Percentiles rank a stretch among this genome's conserved stretches.
Evolutionary conservation across 2,797 vertebrate species (phyloP).

Genomic region (Acipenser ruthenus): DNA sequence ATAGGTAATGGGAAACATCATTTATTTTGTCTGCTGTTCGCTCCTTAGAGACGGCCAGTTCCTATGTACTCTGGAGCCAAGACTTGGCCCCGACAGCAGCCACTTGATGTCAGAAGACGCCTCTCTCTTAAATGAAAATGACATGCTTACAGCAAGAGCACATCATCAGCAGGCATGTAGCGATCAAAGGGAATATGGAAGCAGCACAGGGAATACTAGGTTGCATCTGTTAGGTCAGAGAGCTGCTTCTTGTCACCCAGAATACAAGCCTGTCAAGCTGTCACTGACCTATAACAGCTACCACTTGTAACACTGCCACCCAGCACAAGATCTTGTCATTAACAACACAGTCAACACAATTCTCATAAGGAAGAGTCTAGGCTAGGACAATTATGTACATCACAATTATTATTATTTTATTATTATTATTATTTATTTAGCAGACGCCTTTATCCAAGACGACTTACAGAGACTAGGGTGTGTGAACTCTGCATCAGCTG

Average conservation of each 20-base stretch:
- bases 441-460: too few relatives aligned
- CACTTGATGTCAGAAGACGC: slow-evolving; percentile 26
- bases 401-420: too few relatives aligned
- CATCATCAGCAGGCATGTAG: slow-evolving; percentile 20
- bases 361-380: too few relatives aligned
- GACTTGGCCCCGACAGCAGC: slow-evolving; percentile 25
- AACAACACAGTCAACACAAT: too few relatives aligned
- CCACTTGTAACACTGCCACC: neutral
- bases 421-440: too few relatives aligned
- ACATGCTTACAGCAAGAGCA: slow-evolving; percentile 24
- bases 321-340: neutral
- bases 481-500: too few relatives aligned
- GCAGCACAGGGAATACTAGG: slow-evolving; percentile 26
- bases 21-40: slow-evolving; percentile 57
- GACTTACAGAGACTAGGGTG: too few relatives aligned
- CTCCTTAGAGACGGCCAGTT: slow-evolving; percentile 39
- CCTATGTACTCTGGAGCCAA: slow-evolving; percentile 18
- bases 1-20: slow-evolving; percentile 41
- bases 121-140: slow-evolving; percentile 34
- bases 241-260: slow-evolving; percentile 39
- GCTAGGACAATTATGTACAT: too few relatives aligned
- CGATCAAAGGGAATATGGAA: slow-evolving; percentile 33
- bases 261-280: slow-evolving; percentile 31
- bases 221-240: slow-evolving; percentile 24
- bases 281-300: slow-evolving; percentile 31